Evolutionary conservation across 2,797 vertebrate species (phyloP).

Genomic region (Hemitrygon akajei): DNA sequence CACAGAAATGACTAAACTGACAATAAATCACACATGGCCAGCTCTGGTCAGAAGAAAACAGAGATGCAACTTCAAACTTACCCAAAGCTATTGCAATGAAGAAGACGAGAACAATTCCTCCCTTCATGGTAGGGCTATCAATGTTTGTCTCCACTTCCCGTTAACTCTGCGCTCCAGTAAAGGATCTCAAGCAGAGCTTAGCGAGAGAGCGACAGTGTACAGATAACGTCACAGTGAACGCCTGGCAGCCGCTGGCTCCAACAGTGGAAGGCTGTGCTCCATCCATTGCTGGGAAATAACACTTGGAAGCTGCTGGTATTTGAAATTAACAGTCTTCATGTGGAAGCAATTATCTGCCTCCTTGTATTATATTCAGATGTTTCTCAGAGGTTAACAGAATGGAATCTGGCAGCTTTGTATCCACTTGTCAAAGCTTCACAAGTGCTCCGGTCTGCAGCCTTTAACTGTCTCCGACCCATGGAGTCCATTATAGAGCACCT

Average conservation of each 20-base stretch:
- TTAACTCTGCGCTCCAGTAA: background rate
- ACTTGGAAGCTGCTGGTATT: background rate
- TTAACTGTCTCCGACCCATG: background rate
- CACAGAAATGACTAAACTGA: too few relatives aligned
- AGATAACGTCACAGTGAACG: background rate
- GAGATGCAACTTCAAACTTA: background rate
- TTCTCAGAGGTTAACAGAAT: background rate
- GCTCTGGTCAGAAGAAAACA: too few relatives aligned
- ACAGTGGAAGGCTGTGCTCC: background rate
- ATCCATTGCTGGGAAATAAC: background rate
- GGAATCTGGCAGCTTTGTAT: background rate
- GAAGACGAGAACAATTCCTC: background rate
- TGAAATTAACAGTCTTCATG: slow-evolving; percentile 28
- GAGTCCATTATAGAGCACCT: background rate
- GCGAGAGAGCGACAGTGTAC: background rate
- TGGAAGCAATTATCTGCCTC: slow-evolving; percentile 28
- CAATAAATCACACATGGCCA: too few relatives aligned
- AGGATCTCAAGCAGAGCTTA: background rate
- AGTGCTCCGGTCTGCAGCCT: background rate
- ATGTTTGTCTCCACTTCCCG: background rate
- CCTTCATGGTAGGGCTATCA: background rate
- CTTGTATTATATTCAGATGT: slow-evolving; percentile 20
- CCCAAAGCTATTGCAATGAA: background rate
- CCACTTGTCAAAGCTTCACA: slow-evolving; percentile 19
- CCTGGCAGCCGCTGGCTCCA: background rate